Base-by-base conservation (phyloP, 2,888 invertebrate genomes). In the Baccha elongata region DNA sequence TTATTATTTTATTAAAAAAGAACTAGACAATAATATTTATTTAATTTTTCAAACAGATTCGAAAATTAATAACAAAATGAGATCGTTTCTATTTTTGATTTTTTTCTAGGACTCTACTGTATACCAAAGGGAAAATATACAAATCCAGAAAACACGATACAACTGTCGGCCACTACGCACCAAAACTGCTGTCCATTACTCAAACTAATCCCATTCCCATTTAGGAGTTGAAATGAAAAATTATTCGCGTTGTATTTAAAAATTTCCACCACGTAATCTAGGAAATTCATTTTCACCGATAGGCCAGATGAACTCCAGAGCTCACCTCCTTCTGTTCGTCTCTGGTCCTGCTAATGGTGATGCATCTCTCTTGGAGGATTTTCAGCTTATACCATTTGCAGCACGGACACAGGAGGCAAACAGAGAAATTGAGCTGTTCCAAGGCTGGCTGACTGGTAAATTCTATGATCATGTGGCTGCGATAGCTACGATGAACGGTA, bases 201-300 rank as follows among this genome's bases (percentile, higher is more conserved):
- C 84, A 84, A 69, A 21, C 73, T 79, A 84, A 84, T 84, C 84
- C 84, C 74, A 76, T 62, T 64, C 79, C 84, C 84, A 84, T 84
- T 84, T 79, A 79, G 84, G 79, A 84, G 84, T 79, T 79, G 73
- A 84, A 79, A 84, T 79, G 84, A 84, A 84, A 84, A 84, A 84
- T 84, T 73, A 74, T 74, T 79, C 52, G 58, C 69, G 84, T 65
- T 79, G 84, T 69, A 74, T 79, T 84, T 74, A 74, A 79, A 79
- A 74, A 73, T 79, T 79, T 84, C 84, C 84, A 69, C 73, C 60
- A 65, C 64, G 53, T 84, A 79, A 79, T 84, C 84, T 74, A 68
- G 73, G 84, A 84, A 84, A 84, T 84, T 79, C 84, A 84, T 84
- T 84, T 84, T 52, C 73, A 68, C 79, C 64, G 72, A 84, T 83